Conservation (phyloP, 2,888 invertebrate genomes). For the Alloplasta piceator region DNA sequence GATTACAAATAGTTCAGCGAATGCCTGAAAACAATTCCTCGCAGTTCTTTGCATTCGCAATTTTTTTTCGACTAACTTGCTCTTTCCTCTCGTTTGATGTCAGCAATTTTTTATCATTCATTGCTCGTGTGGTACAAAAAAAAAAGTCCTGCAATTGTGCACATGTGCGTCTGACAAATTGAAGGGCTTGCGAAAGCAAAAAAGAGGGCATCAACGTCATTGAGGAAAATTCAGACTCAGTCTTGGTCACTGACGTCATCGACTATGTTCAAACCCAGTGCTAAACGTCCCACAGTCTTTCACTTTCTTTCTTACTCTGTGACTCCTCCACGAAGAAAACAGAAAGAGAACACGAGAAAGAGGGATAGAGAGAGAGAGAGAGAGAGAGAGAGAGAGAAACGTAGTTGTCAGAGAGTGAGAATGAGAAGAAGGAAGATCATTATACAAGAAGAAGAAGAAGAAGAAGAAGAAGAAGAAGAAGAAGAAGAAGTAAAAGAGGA, state of each 20-base stretch:
- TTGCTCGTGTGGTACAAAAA: background rate
- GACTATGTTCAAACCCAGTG: conserved; percentile 76
- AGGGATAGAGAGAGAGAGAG: conserved; percentile 9
- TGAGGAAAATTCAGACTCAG: conserved; percentile 27
- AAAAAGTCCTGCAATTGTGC: conserved; percentile 8
- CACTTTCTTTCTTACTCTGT: conserved; percentile 48
- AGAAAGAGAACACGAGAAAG: too few species aligned
- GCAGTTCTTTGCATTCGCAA: background rate
- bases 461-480: conserved; percentile 21
- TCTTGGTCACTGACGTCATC: conserved; percentile 73
- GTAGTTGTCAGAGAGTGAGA: conserved; percentile 11
- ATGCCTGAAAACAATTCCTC: too few species aligned
- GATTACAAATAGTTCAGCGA: too few species aligned
- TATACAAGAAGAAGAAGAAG: conserved; percentile 35
- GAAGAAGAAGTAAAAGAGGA: conserved; percentile 21
- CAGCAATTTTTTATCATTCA: background rate
- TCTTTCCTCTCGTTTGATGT: background rate
- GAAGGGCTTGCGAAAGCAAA: conserved; percentile 3
- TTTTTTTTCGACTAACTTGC: background rate
- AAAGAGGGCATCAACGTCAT: conserved; percentile 44
- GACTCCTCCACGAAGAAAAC: conserved; percentile 13
- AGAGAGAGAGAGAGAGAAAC: background rate
- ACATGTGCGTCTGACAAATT: conserved; percentile 19
- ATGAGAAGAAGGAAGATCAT: conserved; percentile 25
- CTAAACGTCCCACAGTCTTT: conserved; percentile 61